phyloP scores from a whole-genome alignment of 2,888 invertebrate species.

The Bibio marci region DNA sequence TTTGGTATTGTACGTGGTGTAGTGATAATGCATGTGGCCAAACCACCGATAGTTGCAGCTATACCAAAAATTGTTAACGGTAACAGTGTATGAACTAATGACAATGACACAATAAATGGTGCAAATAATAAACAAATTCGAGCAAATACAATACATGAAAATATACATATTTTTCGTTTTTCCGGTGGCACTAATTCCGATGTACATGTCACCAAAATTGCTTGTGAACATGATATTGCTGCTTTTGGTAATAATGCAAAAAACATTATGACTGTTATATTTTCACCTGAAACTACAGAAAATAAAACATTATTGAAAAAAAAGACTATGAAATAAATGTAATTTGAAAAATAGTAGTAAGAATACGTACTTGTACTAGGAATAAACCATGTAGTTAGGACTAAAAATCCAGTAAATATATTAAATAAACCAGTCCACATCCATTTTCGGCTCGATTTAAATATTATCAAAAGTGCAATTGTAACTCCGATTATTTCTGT shows the following conservation, averaged over 20 bases:
- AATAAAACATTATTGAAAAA: conserved; percentile 5
- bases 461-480: conserved; percentile 25
- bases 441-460: conserved; percentile 28
- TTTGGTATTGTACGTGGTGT: conserved; percentile 7
- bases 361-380: conserved; percentile 19
- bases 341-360: neutral
- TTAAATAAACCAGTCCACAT: conserved; percentile 25
- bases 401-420: conserved; percentile 25
- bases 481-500: conserved; percentile 29
- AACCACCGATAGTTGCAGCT: conserved; percentile 23
- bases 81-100: conserved; percentile 21
- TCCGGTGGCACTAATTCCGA: conserved; percentile 25
- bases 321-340: conserved; percentile 7
- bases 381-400: conserved; percentile 26
- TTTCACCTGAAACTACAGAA: no score
- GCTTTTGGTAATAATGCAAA: conserved; percentile 27
- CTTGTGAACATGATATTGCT: conserved; percentile 27
- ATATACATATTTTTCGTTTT: conserved; percentile 24
- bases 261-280: conserved; percentile 24
- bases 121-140: conserved; percentile 26
- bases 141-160: conserved; percentile 27
- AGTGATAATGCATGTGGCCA: conserved; percentile 21
- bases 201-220: conserved; percentile 27
- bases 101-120: conserved; percentile 26
- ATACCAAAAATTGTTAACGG: conserved; percentile 23